phyloP scores from a whole-genome alignment of 1,140 invertebrate genomes.

The Aphidius ervi region DNA sequence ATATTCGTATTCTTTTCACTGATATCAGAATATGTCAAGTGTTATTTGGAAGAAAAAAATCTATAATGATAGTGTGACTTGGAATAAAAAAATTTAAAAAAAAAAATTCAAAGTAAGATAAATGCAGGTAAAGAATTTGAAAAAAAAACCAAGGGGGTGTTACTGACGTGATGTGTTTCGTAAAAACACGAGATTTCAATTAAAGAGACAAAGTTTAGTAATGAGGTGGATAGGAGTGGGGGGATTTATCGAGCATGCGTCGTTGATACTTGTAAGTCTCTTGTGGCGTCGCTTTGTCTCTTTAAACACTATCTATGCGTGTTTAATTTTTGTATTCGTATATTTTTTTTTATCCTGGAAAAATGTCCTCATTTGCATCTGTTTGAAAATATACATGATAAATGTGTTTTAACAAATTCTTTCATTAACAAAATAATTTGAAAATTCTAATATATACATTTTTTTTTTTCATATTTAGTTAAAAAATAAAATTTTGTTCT shows the following conservation, averaged over 20 bases:
- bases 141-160: background rate
- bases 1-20: too few species aligned
- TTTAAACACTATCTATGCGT: slow-evolving; percentile 5
- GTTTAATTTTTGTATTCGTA: background rate
- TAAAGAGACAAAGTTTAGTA: slow-evolving; percentile 25
- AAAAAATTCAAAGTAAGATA: too few species aligned
- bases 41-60: too few species aligned
- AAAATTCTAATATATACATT: too few species aligned
- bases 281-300: slow-evolving; percentile 20
- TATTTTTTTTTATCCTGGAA: slow-evolving; percentile 8
- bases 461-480: too few species aligned
- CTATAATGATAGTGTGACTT: too few species aligned
- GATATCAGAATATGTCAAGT: too few species aligned
- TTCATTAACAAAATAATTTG: too few species aligned
- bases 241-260: slow-evolving; percentile 19
- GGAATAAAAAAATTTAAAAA: too few species aligned
- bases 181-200: slow-evolving; percentile 27
- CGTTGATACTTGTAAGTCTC: slow-evolving; percentile 3
- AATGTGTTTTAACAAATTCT: too few species aligned
- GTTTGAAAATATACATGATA: background rate
- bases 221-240: slow-evolving; percentile 8
- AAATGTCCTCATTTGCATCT: background rate
- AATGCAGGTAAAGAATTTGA: background rate
- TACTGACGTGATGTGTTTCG: slow-evolving; percentile 2
- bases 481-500: too few species aligned